Evolutionary conservation across 2,113 vertebrate species (phyloP), one percentile per base, ranked within the genome.

Genomic region (Lasiurus cinereus): DNA sequence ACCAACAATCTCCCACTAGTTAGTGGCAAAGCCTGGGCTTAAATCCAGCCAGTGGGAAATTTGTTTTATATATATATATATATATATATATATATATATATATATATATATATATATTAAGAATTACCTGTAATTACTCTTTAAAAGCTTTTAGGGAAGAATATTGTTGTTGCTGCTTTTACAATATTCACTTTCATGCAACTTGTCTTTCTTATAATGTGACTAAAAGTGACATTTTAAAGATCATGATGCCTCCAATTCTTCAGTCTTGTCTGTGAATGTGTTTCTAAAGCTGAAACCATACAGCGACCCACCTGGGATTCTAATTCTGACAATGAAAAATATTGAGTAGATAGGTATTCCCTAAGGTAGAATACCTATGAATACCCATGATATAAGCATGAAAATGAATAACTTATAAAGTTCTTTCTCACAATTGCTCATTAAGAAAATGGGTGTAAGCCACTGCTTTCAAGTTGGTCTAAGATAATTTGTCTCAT

Each of bases 161-260:
- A 0, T 74, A 27, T 67, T 78, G 52, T 52, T 64, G 66, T 9
- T 84, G 16, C 16, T 92, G 29, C 84, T 92, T 87, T 62, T 54
- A 43, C 43, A 69, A 14, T 13, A 79, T 90, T 5, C 0, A 10
- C 74, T 87, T 95, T 87, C 46, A 77, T 80, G 24, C n/a, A 90
- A 93, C 95, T 88, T 89, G 50, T 86, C 66, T 69, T 84, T 85
- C n/a, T 76, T 21, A 21, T 70, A 50, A 89, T 73, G 10, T 67
- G 54, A 76, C 36, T 86, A 27, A 91, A 72, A 85, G 54, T 93
- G n/a, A 27, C 14, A 77, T 84, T 78, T 83, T 83, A 31, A 93
- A 87, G 70, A 82, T 69, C 33, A 36, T 59, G 13, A 72, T 31
- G 48, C 16, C 18, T 83, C 52, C 10, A 56, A 33, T 67, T 67